These are phyloP conservation scores for Leucosticte australis DNA, from an alignment of 2,113 vertebrate species.

Conservation along the genomic window DNA sequence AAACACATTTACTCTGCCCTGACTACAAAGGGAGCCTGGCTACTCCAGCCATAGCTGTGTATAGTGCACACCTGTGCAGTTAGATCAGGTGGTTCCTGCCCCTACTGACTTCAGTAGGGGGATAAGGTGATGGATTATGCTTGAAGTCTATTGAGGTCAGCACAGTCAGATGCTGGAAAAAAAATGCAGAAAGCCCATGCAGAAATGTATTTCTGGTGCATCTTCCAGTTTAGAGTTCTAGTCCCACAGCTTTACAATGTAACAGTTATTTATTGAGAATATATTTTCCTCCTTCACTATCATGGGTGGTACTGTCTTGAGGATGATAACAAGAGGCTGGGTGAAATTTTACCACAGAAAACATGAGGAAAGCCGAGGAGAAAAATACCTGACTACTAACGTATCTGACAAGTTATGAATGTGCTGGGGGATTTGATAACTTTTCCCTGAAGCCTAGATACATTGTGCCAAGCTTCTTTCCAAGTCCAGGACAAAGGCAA, in stretches of 20 bases:
- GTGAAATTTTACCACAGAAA: not conserved
- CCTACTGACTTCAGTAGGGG: accelerated
- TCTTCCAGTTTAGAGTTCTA: not conserved
- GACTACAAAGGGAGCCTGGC: not conserved
- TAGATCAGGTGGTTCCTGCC: not conserved
- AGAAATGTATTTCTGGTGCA: not conserved
- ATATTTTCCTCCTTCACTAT: not conserved
- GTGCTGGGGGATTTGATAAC: not conserved
- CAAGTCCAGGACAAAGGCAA: not conserved
- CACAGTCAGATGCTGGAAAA: not conserved
- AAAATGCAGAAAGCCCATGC: not conserved
- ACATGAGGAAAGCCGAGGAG: not conserved
- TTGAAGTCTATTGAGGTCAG: not conserved
- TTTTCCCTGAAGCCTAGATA: not conserved
- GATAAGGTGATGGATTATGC: not conserved
- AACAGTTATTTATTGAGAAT: not conserved
- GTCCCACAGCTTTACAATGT: accelerated
- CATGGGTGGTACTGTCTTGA: not conserved
- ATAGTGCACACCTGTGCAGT: not conserved
- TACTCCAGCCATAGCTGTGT: accelerated
- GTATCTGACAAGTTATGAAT: not conserved
- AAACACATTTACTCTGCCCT: not conserved
- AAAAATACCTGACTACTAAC: not conserved
- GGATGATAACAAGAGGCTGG: not conserved
- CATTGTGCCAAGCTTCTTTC: not conserved